phyloP scores from a whole-genome alignment of 2,797 vertebrate species.

The Halcyon badia region DNA sequence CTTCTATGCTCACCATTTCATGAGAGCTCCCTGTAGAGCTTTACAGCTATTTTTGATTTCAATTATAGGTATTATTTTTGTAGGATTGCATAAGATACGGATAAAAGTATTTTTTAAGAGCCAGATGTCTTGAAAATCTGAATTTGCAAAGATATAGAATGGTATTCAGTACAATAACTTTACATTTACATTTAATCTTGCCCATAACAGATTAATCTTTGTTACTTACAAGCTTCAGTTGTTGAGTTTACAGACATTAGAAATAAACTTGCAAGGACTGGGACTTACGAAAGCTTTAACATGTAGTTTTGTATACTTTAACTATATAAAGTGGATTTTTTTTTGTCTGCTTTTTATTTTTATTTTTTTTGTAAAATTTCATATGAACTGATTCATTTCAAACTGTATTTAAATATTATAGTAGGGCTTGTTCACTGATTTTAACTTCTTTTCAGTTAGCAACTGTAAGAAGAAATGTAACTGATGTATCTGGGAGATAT shows the following conservation, averaged over 20 bases:
- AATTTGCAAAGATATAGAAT: background rate
- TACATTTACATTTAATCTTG: background rate
- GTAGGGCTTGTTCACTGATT: background rate
- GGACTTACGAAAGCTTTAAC: background rate
- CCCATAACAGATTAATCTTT: background rate
- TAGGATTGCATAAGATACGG: background rate
- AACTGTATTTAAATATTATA: background rate
- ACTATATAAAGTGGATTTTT: rapidly evolving
- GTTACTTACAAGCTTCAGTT: background rate
- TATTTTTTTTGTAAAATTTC: background rate
- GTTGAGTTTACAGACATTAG: background rate
- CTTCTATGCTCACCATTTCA: background rate
- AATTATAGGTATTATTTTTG: background rate
- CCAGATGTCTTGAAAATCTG: background rate
- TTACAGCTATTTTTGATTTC: background rate
- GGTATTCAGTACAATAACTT: background rate
- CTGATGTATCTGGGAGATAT: background rate
- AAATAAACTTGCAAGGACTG: background rate
- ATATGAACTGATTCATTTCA: background rate
- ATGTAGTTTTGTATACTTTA: background rate
- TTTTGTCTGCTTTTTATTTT: rapidly evolving
- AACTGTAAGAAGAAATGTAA: background rate
- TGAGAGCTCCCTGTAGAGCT: background rate
- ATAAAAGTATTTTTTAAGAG: background rate
- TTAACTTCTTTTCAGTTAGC: background rate